Evolutionary conservation across 2,113 vertebrate species (phyloP).

Genomic region (Pseudorhombus dupliciocellatus): DNA sequence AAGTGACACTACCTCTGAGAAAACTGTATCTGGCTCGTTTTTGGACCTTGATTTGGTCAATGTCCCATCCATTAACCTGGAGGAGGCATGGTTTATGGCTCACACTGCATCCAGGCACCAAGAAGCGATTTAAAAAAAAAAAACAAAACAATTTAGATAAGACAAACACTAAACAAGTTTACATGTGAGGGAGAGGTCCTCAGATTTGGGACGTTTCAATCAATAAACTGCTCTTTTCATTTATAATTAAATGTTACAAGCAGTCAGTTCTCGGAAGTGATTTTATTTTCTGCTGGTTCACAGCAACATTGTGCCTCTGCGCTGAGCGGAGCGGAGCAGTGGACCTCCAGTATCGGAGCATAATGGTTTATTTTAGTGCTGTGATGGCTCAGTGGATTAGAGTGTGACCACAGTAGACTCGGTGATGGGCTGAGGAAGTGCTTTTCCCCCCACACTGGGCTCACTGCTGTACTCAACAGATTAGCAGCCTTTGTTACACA

Average conservation of each 20-base stretch:
- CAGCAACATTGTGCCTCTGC: not conserved
- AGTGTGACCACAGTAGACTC: slow-evolving; percentile 61
- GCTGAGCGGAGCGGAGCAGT: slow-evolving; percentile 17
- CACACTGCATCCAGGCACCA: not conserved
- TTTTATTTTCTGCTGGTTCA: not conserved
- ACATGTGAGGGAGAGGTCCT: not conserved
- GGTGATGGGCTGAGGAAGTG: slow-evolving; percentile 68
- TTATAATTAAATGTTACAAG: not conserved
- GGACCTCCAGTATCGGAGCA: slow-evolving; percentile 35
- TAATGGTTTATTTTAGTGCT: slow-evolving; percentile 69
- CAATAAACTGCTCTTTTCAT: not conserved
- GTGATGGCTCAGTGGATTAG: slow-evolving; percentile 70
- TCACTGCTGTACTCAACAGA: slow-evolving; percentile 71
- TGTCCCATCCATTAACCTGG: not conserved
- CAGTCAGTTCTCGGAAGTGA: not conserved
- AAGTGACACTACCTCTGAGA: no score
- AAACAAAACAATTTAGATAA: not conserved
- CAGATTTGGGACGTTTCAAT: not conserved
- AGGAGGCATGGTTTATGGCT: not conserved
- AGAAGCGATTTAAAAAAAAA: not conserved
- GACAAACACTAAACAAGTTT: not conserved
- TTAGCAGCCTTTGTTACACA: slow-evolving; percentile 71
- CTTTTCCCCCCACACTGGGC: slow-evolving; percentile 36
- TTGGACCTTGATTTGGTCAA: not conserved
- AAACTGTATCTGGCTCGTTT: no score